Evolutionary conservation across 2,888 invertebrate genomes (phyloP).

Genomic region (Drosophila testacea): DNA sequence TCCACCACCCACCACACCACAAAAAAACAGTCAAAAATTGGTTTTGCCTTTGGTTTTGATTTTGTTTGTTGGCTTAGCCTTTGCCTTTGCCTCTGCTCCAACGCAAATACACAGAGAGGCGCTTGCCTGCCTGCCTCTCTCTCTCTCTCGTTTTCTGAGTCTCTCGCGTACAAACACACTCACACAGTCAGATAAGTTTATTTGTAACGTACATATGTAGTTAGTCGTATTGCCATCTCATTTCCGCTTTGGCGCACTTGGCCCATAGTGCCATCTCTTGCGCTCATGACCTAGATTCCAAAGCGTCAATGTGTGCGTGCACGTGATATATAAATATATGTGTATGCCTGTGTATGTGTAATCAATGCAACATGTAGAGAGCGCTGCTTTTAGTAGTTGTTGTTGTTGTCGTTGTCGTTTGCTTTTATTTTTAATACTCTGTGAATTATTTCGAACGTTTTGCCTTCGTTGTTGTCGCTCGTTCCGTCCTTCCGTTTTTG

Average conservation of each 20-base stretch:
- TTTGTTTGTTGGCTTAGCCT: constrained; percentile 37
- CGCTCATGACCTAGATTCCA: constrained; percentile 86
- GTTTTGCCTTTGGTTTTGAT: constrained; percentile 36
- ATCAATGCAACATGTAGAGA: constrained; percentile 85
- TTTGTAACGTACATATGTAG: constrained; percentile 59
- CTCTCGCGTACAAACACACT: constrained; percentile 29
- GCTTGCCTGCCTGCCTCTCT: constrained; percentile 18
- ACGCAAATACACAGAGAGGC: constrained; percentile 21
- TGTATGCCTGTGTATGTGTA: constrained; percentile 64
- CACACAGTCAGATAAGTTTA: constrained; percentile 37
- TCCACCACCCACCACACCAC: neutral
- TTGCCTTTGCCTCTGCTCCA: constrained; percentile 22
- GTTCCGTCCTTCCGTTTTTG: constrained; percentile 74
- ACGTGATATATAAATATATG: constrained; percentile 72
- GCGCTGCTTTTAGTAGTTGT: constrained; percentile 34
- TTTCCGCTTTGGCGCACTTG: constrained; percentile 82
- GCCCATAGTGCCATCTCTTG: constrained; percentile 84
- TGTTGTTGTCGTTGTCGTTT: constrained; percentile 40
- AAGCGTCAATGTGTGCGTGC: constrained; percentile 64
- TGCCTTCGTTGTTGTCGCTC: constrained; percentile 52
- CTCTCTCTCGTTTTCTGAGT: constrained; percentile 19
- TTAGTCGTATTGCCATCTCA: constrained; percentile 79
- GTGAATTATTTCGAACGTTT: constrained; percentile 74
- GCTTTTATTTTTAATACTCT: constrained; percentile 73
- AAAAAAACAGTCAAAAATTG: constrained; percentile 25